Evolutionary conservation across 1,140 invertebrate genomes (phyloP).

Genomic region (Galleria mellonella): DNA sequence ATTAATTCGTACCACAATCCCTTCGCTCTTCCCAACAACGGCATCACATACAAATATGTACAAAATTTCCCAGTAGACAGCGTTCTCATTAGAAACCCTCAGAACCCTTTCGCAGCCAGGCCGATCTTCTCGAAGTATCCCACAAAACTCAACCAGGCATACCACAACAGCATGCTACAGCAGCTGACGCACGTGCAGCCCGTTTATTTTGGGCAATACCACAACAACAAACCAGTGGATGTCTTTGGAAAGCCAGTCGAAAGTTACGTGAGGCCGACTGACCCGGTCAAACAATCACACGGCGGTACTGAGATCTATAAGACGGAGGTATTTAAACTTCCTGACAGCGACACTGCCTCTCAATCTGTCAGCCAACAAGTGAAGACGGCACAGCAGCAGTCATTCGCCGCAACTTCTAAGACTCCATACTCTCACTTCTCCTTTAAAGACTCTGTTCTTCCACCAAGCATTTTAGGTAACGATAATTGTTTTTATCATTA

Average conservation of each 20-base stretch:
- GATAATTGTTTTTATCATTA: not conserved
- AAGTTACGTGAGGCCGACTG: conserved; percentile 38
- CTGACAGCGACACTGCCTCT: conserved; percentile 40
- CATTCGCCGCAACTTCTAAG: conserved; percentile 16
- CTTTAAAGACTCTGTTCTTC: conserved; percentile 49
- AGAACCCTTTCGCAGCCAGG: conserved; percentile 44
- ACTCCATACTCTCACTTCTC: conserved; percentile 46
- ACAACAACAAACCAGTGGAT: conserved; percentile 50
- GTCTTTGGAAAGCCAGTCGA: conserved; percentile 50
- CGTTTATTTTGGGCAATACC: conserved; percentile 53
- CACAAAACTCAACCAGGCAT: conserved; percentile 39
- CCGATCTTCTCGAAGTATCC: conserved; percentile 43
- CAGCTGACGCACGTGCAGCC: conserved; percentile 56
- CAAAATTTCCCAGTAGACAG: conserved; percentile 53
- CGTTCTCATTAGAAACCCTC: conserved; percentile 43
- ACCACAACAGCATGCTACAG: conserved; percentile 44
- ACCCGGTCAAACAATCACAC: conserved; percentile 29
- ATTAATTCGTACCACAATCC: conserved; percentile 67
- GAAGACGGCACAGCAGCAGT: conserved; percentile 26
- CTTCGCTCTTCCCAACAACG: conserved; percentile 49
- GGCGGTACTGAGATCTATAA: conserved; percentile 51
- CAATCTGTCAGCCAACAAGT: conserved; percentile 39
- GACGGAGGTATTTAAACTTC: conserved; percentile 52
- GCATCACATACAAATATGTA: conserved; percentile 49
- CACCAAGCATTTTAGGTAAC: conserved; percentile 65